Evolutionary conservation across 1,140 invertebrate species (phyloP).

Genomic region (Frieseomelitta varia): DNA sequence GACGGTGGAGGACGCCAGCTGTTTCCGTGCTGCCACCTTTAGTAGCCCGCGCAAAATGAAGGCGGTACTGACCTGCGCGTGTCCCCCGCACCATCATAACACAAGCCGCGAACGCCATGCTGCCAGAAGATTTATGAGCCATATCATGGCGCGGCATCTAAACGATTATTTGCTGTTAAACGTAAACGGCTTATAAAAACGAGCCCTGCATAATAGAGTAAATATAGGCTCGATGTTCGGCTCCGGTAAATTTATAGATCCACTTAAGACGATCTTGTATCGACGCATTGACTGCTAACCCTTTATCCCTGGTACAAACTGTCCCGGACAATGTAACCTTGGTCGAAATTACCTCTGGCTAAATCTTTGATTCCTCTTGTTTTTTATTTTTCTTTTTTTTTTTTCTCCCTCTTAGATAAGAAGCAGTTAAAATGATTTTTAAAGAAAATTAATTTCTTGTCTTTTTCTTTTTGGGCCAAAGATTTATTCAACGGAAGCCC

Average conservation of each 20-base stretch:
- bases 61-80: constrained; percentile 77
- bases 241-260: constrained; percentile 76
- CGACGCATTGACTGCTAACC: constrained; percentile 47
- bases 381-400: neutral
- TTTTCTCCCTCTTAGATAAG: neutral
- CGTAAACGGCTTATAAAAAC: constrained; percentile 79
- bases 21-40: constrained; percentile 73
- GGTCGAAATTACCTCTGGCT: neutral
- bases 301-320: constrained; percentile 45
- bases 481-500: neutral
- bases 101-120: constrained; percentile 67
- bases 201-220: constrained; percentile 81
- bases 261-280: constrained; percentile 73
- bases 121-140: constrained; percentile 77
- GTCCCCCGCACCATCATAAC: constrained; percentile 71
- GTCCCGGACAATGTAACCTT: neutral
- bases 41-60: constrained; percentile 39
- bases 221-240: constrained; percentile 78
- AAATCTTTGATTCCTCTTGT: neutral
- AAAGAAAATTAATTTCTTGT: neutral
- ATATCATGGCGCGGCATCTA: constrained; percentile 79
- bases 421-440: neutral
- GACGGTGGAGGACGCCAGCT: constrained; percentile 26
- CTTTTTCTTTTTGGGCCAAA: neutral
- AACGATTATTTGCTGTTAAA: constrained; percentile 80